Base-by-base conservation (phyloP, 2,888 invertebrate species). In the Mayetiola destructor region DNA sequence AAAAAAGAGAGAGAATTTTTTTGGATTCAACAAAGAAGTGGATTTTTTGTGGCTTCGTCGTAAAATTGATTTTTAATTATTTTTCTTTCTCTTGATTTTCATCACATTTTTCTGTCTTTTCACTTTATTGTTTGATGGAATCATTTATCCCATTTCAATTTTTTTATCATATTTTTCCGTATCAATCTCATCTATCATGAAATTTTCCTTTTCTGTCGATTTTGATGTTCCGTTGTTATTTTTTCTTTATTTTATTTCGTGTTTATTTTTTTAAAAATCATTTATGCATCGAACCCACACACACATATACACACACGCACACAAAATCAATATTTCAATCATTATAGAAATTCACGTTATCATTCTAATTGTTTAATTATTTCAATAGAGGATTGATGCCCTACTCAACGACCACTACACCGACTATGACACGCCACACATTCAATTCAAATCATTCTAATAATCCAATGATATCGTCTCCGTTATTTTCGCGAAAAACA, bases 401-500 rank as follows among this genome's bases (percentile, higher is more conserved):
- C 58, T 56, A 40, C 36, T 40, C 21, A 27, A 12, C n/a, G n/a
- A 39, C 12, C 14, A 27, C 27, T 27, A 42, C 42, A 42, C 42
- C 42, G 23, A 42, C 42, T 23, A 21, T 42, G 42, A 23, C 48
- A 48, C 48, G 48, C 12, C 48, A 48, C 48, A 53, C 53, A 30
- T 30, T 30, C 30, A 32, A 23, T 27, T 30, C 53, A 53, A 29
- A 32, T 53, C 53, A 53, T 30, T 53, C 53, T 20, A 53, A 32
- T 30, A 32, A 29, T 30, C 16, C 29, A 32, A 53, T 16, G 29
- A 14, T 53, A 56, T 56, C 61, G 29, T 66, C 66, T 58, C 65
- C 66, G 58, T 63, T 65, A 32, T 59, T 66, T 52, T 61, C 63
- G 16, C 63, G 67, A 56, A 66, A 65, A 57, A 58, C 60, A 36